Percentiles rank a stretch among this genome's conserved stretches.
These are phyloP conservation scores for Galemys pyrenaicus DNA, from an alignment of 2,113 vertebrate species.

Conservation along the genomic window DNA sequence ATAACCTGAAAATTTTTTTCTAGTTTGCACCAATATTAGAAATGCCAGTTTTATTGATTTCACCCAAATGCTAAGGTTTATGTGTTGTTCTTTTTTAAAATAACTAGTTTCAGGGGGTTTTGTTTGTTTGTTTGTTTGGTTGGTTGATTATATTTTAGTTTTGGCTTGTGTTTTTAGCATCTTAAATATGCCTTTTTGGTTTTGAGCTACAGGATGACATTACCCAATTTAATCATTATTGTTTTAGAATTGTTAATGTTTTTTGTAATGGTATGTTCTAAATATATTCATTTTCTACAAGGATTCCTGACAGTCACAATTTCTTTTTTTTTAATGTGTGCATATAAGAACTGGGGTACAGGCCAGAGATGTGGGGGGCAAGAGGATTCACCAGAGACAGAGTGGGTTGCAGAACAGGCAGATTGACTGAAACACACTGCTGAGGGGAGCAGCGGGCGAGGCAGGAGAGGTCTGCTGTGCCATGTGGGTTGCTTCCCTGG, in stretches of 20 bases:
- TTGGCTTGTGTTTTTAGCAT: slow-evolving; percentile 28
- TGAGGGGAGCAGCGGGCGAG: too few relatives aligned
- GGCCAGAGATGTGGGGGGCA: too few relatives aligned
- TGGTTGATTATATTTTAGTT: background rate
- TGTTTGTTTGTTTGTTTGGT: background rate
- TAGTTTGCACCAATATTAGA: background rate
- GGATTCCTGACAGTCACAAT: background rate
- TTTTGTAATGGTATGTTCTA: background rate
- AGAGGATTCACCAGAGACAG: too few relatives aligned
- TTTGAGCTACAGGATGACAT: background rate
- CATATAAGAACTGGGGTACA: too few relatives aligned
- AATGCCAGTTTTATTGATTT: slow-evolving; percentile 25
- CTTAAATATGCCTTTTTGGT: background rate
- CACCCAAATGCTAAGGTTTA: background rate
- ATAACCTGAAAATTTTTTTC: background rate
- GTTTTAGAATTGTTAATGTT: slow-evolving; percentile 11
- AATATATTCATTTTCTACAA: background rate
- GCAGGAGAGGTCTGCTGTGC: too few relatives aligned
- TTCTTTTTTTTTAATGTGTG: too few relatives aligned
- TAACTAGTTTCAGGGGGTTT: background rate
- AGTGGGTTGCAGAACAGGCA: too few relatives aligned
- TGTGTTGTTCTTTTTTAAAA: background rate
- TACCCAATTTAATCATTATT: background rate
- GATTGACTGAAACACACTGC: too few relatives aligned
- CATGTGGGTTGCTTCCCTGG: too few relatives aligned